phyloP scores from a whole-genome alignment of 2,113 vertebrate genomes.

The Podiceps cristatus region DNA sequence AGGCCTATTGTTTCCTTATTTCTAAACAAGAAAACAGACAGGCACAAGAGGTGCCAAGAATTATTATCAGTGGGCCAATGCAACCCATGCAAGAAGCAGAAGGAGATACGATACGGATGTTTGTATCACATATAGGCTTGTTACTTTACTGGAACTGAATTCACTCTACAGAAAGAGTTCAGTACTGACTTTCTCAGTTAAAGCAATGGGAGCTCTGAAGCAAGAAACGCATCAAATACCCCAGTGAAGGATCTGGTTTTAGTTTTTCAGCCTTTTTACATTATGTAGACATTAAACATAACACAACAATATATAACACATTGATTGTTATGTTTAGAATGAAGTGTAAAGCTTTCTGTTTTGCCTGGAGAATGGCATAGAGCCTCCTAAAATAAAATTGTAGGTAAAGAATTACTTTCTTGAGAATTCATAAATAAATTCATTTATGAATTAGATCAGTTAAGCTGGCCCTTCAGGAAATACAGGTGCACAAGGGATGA shows the following conservation, averaged over 20 bases:
- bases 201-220: neutral
- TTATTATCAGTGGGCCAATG: neutral
- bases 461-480: neutral
- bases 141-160: neutral
- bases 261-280: neutral
- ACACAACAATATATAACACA: neutral
- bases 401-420: neutral
- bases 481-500: neutral
- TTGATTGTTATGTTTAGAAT: neutral
- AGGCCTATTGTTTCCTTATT: neutral
- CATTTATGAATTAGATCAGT: neutral
- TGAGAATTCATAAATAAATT: neutral
- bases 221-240: fast-evolving
- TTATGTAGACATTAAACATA: neutral
- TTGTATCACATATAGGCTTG: neutral
- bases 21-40: neutral
- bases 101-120: neutral
- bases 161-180: neutral
- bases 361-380: neutral
- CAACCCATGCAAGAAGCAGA: neutral
- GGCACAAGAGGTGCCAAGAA: neutral
- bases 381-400: neutral
- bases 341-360: neutral
- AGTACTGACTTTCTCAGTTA: neutral
- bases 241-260: neutral